Conservation (phyloP, 2,888 invertebrate species). For the Leptinotarsa peninsularis region DNA sequence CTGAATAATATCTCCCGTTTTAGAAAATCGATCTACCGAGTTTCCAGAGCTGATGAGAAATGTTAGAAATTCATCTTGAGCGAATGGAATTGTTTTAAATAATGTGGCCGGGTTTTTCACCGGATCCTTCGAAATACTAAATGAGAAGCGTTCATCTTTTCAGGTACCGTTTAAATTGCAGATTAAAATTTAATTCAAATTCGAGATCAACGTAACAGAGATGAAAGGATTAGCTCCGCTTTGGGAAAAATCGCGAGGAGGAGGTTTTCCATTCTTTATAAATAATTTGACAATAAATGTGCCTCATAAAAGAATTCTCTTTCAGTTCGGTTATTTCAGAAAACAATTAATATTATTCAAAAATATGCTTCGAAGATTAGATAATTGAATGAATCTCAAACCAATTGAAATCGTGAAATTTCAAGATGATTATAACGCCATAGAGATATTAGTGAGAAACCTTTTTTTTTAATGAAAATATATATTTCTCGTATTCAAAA, state of each 20-base stretch:
- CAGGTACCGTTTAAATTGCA: conserved; percentile 14
- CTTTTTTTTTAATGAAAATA: too few species aligned
- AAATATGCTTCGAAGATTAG: too few species aligned
- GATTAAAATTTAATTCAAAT: conserved; percentile 3
- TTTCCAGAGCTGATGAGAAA: conserved; percentile 2
- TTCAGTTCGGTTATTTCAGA: not conserved
- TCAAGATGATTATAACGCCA: too few species aligned
- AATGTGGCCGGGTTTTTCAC: conserved; percentile 4
- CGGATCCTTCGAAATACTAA: not conserved
- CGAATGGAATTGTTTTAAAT: conserved; percentile 12
- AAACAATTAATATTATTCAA: too few species aligned
- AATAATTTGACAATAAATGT: not conserved
- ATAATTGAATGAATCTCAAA: too few species aligned
- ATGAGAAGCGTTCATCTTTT: conserved; percentile 2
- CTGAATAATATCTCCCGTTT: conserved; percentile 1
- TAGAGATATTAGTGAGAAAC: too few species aligned
- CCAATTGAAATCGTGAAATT: too few species aligned
- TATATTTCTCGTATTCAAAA: too few species aligned
- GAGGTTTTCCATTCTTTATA: not conserved
- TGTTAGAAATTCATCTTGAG: conserved; percentile 6
- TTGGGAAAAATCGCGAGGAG: not conserved
- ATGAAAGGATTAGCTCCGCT: not conserved
- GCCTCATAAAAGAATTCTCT: not conserved
- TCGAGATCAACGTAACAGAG: not conserved
- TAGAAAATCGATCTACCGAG: not conserved